Percentiles rank a stretch among this genome's conserved stretches.
Evolutionary conservation across 2,797 vertebrate genomes (phyloP).

Genomic region (Cygnus olor): DNA sequence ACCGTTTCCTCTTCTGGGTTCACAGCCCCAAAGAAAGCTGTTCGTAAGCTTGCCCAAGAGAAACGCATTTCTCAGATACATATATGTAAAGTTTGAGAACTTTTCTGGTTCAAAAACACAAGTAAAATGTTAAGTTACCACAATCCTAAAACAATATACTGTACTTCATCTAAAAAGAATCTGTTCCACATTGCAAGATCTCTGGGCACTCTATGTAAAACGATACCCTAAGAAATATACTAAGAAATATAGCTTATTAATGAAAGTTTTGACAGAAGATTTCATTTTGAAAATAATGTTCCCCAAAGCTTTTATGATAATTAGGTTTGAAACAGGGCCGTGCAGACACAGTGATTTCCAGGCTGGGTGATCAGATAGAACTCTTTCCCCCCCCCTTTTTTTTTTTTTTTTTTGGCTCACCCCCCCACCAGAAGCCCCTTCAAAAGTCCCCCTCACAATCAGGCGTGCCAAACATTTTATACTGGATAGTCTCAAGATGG

Average conservation of each 20-base stretch:
- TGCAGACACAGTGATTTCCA: slow-evolving; percentile 63
- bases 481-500: background rate
- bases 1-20: background rate
- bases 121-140: slow-evolving; percentile 9
- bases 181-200: slow-evolving; percentile 22
- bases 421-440: background rate
- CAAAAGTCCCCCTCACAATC: background rate
- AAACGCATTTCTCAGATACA: background rate
- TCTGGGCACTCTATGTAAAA: slow-evolving; percentile 42
- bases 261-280: slow-evolving; percentile 74
- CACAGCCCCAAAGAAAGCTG: background rate
- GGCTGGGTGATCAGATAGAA: slow-evolving; percentile 27
- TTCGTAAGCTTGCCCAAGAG: background rate
- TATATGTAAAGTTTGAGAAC: background rate
- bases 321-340: slow-evolving; percentile 56
- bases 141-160: background rate
- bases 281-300: slow-evolving; percentile 65
- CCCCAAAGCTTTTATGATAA: slow-evolving; percentile 65
- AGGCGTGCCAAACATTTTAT: background rate
- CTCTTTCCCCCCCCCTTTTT: background rate
- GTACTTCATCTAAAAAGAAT: slow-evolving; percentile 45
- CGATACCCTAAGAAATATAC: background rate
- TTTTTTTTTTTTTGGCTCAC: rapidly evolving
- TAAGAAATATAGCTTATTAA: slow-evolving; percentile 36
- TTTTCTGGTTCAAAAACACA: background rate